Conservation (phyloP, 2,113 vertebrate genomes). For the Cebidichthys violaceus region DNA sequence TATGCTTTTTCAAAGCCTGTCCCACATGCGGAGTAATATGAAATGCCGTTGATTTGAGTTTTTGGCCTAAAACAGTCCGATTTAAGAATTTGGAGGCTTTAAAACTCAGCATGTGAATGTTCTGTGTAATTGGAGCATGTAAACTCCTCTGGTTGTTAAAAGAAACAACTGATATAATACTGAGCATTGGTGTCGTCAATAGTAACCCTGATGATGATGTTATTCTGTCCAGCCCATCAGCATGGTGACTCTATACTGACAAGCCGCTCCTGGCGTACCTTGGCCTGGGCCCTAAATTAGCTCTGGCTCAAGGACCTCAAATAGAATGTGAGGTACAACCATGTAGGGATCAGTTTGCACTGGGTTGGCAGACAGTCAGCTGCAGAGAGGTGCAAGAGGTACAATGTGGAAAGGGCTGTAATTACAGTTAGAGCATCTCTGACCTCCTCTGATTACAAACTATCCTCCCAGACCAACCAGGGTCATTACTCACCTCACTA, state of each 20-base stretch:
- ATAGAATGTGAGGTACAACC: constrained; percentile 42
- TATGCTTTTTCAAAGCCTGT: neutral
- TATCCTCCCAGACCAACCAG: constrained; percentile 55
- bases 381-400: constrained; percentile 32
- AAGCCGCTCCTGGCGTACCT: constrained; percentile 16
- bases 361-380: constrained; percentile 46
- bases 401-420: constrained; percentile 44
- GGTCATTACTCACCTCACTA: constrained; percentile 79
- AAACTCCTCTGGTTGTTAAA: neutral
- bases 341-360: constrained; percentile 30
- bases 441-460: constrained; percentile 68
- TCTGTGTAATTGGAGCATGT: neutral
- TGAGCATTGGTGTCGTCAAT: neutral
- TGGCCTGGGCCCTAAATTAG: constrained; percentile 51
- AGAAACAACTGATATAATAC: neutral
- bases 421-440: constrained; percentile 69
- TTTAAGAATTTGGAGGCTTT: neutral
- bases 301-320: constrained; percentile 13
- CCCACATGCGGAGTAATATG: neutral
- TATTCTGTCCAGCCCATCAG: neutral
- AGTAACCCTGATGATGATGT: neutral
- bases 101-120: neutral
- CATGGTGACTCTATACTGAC: neutral
- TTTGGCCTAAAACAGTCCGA: neutral
- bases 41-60: neutral